phyloP scores from a whole-genome alignment of 1,140 invertebrate species.

The Drosophila erecta region DNA sequence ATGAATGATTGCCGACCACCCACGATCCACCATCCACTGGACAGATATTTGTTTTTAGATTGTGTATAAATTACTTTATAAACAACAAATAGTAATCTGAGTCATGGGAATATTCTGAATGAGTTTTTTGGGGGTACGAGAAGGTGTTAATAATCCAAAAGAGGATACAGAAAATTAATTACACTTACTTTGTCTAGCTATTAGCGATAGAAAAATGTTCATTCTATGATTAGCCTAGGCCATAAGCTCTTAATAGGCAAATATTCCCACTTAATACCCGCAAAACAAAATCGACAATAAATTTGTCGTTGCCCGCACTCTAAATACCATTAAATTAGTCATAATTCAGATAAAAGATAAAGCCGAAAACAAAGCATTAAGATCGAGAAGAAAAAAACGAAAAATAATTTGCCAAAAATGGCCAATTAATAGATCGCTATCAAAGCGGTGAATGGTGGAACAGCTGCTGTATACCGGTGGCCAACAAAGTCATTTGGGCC shows the following conservation, averaged over 20 bases:
- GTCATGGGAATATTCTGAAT: conserved; percentile 26
- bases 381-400: conserved; percentile 15
- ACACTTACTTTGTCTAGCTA: not conserved
- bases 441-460: conserved; percentile 41
- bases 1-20: conserved; percentile 51
- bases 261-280: conserved; percentile 14
- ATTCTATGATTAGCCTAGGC: not conserved
- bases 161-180: conserved; percentile 5
- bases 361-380: conserved; percentile 31
- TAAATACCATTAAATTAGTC: conserved; percentile 74
- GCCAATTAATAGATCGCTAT: conserved; percentile 57
- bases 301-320: conserved; percentile 55
- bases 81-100: conserved; percentile 24
- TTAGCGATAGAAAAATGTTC: not conserved
- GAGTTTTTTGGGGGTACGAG: too few species aligned
- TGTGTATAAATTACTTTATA: conserved; percentile 42
- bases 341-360: conserved; percentile 50
- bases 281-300: conserved; percentile 1
- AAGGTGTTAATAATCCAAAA: conserved; percentile 9
- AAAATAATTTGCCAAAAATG: conserved; percentile 61
- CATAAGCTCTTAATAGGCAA: not conserved
- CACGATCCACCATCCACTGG: conserved; percentile 46
- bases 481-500: conserved; percentile 16
- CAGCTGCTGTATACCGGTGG: conserved; percentile 43
- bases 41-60: conserved; percentile 49